A percentile compares a stretch with the other conserved stretches of the same genome.
phyloP scores from a whole-genome alignment of 2,797 vertebrate genomes.

The Anableps anableps region DNA sequence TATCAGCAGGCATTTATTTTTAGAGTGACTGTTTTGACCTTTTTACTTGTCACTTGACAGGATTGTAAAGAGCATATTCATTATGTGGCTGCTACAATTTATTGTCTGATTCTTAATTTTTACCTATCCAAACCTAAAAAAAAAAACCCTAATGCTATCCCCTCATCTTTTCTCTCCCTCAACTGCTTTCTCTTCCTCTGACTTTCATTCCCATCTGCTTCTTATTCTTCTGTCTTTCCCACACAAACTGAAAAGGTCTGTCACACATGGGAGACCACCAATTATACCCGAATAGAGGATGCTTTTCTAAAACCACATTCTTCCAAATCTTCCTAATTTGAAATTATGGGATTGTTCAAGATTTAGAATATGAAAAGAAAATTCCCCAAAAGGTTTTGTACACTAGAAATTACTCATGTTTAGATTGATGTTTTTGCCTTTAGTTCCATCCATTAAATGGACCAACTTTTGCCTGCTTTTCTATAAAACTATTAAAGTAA shows the following conservation, averaged over 20 bases:
- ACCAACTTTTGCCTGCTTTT: neutral
- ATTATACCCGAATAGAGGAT: slow-evolving; percentile 8
- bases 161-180: neutral
- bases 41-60: slow-evolving; percentile 44
- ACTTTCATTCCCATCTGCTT: slow-evolving; percentile 2
- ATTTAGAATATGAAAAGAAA: neutral
- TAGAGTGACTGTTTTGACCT: slow-evolving; percentile 38
- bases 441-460: neutral
- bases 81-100: slow-evolving; percentile 8
- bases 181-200: neutral
- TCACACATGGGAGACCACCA: slow-evolving; percentile 40
- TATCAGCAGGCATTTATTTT: slow-evolving; percentile 35
- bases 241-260: slow-evolving; percentile 31
- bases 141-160: neutral
- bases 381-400: neutral
- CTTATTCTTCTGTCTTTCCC: slow-evolving; percentile 15
- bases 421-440: neutral
- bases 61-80: slow-evolving; percentile 31
- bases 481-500: neutral
- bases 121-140: slow-evolving; percentile 12
- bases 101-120: slow-evolving; percentile 33
- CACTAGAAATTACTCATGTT: neutral
- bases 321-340: neutral
- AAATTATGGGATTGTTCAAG: neutral
- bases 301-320: neutral